Percentiles rank a stretch among this genome's conserved stretches.
These are phyloP conservation scores for Potamarius usumacintae DNA, from an alignment of 2,113 vertebrate species.

Conservation along the genomic window DNA sequence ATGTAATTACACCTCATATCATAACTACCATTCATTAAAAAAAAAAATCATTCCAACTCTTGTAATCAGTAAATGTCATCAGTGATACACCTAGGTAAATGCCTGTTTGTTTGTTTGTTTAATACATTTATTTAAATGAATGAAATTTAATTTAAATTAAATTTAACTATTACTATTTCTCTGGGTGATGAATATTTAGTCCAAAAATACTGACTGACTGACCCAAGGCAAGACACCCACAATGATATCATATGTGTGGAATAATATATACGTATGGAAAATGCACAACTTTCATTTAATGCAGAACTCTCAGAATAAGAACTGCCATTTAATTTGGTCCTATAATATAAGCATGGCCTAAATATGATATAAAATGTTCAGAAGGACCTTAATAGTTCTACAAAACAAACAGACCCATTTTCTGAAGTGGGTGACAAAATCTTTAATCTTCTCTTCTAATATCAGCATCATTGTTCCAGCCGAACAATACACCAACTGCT, in stretches of 20 bases:
- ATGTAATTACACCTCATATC: conserved; percentile 3
- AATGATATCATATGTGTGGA: neutral
- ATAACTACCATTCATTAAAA: neutral
- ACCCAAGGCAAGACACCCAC: neutral
- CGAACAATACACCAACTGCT: neutral
- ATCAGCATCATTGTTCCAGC: conserved; percentile 1
- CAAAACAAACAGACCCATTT: neutral
- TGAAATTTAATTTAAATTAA: too few species aligned
- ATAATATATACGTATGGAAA: neutral
- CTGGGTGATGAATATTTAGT: neutral
- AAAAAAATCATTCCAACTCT: neutral
- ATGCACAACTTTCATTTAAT: neutral
- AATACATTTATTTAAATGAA: too few species aligned
- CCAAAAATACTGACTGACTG: neutral
- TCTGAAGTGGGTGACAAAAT: neutral
- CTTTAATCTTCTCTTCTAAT: neutral
- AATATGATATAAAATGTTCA: neutral
- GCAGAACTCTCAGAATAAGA: neutral
- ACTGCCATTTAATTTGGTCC: neutral
- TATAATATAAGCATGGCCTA: neutral
- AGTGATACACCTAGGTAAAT: neutral
- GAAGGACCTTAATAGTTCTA: neutral
- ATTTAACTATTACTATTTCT: neutral
- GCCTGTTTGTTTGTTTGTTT: neutral
- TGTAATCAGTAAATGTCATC: neutral